Conservation (phyloP, 2,113 vertebrate genomes). For the Odobenus rosmarus region DNA sequence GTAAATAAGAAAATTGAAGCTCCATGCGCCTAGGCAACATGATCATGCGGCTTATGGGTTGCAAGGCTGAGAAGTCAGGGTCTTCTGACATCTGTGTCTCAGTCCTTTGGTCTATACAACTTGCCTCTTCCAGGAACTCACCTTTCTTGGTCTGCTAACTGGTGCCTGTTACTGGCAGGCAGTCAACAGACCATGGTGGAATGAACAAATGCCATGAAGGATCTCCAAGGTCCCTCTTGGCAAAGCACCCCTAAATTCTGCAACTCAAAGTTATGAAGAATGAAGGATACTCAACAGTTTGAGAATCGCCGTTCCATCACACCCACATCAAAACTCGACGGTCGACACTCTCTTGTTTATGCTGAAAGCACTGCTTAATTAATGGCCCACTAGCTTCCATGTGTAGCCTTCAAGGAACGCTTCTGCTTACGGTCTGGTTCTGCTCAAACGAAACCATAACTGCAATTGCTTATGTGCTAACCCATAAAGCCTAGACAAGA, state of each 20-base stretch:
- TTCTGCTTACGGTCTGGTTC: neutral
- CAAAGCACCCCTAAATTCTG: neutral
- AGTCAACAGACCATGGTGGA: neutral
- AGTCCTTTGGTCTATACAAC: neutral
- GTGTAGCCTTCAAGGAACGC: neutral
- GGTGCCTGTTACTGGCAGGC: neutral
- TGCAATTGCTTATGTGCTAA: neutral
- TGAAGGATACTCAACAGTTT: neutral
- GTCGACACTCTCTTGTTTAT: too few species aligned
- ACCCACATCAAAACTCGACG: accelerated
- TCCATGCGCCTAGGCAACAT: neutral
- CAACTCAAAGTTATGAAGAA: neutral
- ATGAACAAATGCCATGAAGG: neutral
- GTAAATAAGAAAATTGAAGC: neutral
- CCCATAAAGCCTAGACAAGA: neutral
- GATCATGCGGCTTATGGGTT: accelerated
- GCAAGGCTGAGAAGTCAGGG: neutral
- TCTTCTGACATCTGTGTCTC: neutral
- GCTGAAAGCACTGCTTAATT: neutral
- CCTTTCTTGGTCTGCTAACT: neutral
- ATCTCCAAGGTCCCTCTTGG: neutral
- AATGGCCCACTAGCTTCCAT: accelerated
- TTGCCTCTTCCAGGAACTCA: neutral
- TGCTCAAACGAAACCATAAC: neutral
- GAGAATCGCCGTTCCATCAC: neutral